Percentiles rank a stretch among this genome's conserved stretches.
phyloP scores from a whole-genome alignment of 2,888 invertebrate genomes.

The Chalcosyrphus nemorum region DNA sequence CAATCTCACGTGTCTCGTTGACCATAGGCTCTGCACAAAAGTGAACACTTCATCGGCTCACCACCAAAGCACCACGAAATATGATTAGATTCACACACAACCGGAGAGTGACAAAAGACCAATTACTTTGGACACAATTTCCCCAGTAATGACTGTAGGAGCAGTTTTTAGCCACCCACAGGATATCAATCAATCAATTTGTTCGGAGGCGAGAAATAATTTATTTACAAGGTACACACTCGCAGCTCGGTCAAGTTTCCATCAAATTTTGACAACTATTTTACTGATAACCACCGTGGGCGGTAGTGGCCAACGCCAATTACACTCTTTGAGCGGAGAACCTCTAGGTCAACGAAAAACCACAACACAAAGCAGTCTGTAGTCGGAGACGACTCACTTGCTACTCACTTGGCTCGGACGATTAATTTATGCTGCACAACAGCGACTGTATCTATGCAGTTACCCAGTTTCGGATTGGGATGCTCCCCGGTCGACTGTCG shows the following conservation, averaged over 20 bases:
- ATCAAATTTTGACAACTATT: slow-evolving; percentile 47
- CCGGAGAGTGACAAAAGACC: slow-evolving; percentile 18
- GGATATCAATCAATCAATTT: slow-evolving; percentile 59
- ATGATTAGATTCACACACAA: slow-evolving; percentile 9
- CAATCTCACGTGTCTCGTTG: slow-evolving; percentile 79
- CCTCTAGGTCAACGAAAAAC: no score
- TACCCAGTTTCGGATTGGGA: slow-evolving; percentile 84
- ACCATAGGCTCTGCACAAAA: slow-evolving; percentile 73
- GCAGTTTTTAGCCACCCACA: slow-evolving; percentile 10
- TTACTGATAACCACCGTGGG: slow-evolving; percentile 9
- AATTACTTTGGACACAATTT: slow-evolving; percentile 50
- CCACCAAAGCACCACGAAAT: slow-evolving; percentile 20
- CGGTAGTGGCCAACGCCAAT: slow-evolving; percentile 34
- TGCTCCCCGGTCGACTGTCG: slow-evolving; percentile 44
- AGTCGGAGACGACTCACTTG: slow-evolving; percentile 24
- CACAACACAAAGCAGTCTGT: background rate
- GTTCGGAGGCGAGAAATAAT: background rate
- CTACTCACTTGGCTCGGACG: slow-evolving; percentile 81
- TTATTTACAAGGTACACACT: slow-evolving; percentile 45
- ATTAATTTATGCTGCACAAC: slow-evolving; percentile 82
- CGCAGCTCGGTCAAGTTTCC: slow-evolving; percentile 17
- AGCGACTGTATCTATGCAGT: slow-evolving; percentile 85
- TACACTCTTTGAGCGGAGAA: slow-evolving; percentile 25
- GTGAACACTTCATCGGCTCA: slow-evolving; percentile 61
- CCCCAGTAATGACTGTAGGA: slow-evolving; percentile 14